Percentiles rank a stretch among this genome's conserved stretches.
Evolutionary conservation across 2,888 invertebrate genomes (phyloP).

Genomic region (Eupeodes luniger): DNA sequence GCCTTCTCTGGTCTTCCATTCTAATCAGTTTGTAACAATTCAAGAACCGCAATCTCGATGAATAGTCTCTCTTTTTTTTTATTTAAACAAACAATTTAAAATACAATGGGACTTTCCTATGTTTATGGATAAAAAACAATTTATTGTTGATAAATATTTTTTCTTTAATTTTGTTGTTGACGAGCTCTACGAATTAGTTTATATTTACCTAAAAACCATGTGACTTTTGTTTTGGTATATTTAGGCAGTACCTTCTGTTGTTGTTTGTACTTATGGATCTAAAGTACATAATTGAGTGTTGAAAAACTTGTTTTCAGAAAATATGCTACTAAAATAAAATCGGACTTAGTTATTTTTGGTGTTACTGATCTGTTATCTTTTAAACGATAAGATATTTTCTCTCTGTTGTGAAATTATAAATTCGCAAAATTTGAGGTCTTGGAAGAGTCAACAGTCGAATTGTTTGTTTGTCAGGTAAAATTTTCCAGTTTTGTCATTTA

Average conservation of each 20-base stretch:
- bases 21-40: not conserved
- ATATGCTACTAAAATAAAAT: not conserved
- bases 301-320: slow-evolving; percentile 3
- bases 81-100: not conserved
- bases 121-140: not conserved
- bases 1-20: slow-evolving; percentile 17
- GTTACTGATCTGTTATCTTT: not conserved
- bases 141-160: not conserved
- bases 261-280: not conserved
- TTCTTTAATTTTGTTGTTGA: slow-evolving; percentile 8
- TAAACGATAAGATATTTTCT: slow-evolving; percentile 10
- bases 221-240: slow-evolving; percentile 22
- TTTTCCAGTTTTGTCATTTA: not conserved
- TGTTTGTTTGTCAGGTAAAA: not conserved
- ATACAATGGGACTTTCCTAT: slow-evolving; percentile 3
- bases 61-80: not conserved
- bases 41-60: not conserved
- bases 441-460: not conserved
- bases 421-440: not conserved
- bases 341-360: not conserved
- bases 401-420: slow-evolving; percentile 11
- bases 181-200: not conserved
- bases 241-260: no score
- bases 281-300: not conserved
- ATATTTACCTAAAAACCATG: not conserved